Conservation (phyloP, 2,113 vertebrate species). For the Corythoichthys haematopterus region DNA sequence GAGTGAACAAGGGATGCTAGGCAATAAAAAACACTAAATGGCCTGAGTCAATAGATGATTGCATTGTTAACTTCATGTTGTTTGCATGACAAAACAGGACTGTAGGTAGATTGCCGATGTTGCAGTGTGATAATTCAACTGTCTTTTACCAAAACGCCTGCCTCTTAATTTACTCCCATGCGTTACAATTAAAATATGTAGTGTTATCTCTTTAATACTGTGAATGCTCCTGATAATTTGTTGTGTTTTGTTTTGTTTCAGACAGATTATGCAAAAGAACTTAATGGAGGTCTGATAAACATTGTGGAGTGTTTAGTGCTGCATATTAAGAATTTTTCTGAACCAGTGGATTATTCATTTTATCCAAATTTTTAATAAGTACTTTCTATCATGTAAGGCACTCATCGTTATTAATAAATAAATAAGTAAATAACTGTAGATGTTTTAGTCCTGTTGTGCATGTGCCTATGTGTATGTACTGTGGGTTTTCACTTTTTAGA, state of each 20-base stretch:
- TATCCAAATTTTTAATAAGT: background rate
- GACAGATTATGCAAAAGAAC: background rate
- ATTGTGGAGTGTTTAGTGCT: background rate
- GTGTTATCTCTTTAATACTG: background rate
- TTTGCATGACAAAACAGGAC: constrained; percentile 36
- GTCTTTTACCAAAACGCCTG: background rate
- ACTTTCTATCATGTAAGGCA: too few species aligned
- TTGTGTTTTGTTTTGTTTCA: background rate
- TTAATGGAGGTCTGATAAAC: background rate
- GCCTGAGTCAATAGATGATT: constrained; percentile 53
- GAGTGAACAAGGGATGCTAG: constrained; percentile 47
- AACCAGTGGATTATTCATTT: too few species aligned
- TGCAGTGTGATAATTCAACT: background rate
- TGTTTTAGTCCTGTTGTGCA: too few species aligned
- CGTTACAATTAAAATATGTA: background rate
- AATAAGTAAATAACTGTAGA: too few species aligned
- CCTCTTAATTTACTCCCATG: background rate
- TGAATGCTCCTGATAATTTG: background rate
- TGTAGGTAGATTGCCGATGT: constrained; percentile 42
- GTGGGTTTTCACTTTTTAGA: too few species aligned
- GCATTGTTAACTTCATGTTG: constrained; percentile 47
- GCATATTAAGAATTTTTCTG: background rate
- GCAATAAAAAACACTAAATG: constrained; percentile 35
- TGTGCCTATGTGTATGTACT: too few species aligned
- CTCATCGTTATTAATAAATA: too few species aligned